A percentile compares a stretch with the other conserved stretches of the same genome.
Evolutionary conservation across 2,797 vertebrate genomes (phyloP).

Genomic region (Phoeniculus purpureus): DNA sequence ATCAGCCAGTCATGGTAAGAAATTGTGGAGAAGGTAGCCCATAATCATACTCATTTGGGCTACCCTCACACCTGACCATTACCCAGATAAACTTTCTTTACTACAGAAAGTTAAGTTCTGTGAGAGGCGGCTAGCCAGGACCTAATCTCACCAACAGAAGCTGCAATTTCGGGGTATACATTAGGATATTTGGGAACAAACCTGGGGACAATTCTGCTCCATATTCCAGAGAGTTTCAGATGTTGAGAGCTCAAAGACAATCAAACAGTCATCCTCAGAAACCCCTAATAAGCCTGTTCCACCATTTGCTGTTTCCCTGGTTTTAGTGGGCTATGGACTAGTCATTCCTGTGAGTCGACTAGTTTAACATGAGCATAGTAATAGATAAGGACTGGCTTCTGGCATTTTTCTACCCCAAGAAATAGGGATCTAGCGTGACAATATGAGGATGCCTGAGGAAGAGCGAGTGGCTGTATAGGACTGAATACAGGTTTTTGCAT

Average conservation of each 20-base stretch:
- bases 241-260: background rate
- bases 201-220: background rate
- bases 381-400: background rate
- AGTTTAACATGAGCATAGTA: background rate
- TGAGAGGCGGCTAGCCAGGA: background rate
- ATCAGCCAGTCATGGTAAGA: background rate
- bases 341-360: background rate
- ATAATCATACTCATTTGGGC: background rate
- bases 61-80: background rate
- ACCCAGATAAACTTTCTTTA: background rate
- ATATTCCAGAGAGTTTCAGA: background rate
- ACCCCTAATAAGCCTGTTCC: background rate
- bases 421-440: background rate
- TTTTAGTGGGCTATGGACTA: background rate
- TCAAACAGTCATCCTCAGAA: background rate
- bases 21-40: background rate
- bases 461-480: background rate
- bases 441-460: background rate
- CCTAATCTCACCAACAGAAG: background rate
- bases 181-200: background rate
- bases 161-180: background rate
- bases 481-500: background rate
- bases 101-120: background rate
- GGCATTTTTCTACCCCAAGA: background rate
- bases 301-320: background rate